These are phyloP conservation scores for Muscicapa striata DNA, from an alignment of 2,797 vertebrate species.

Conservation along the genomic window DNA sequence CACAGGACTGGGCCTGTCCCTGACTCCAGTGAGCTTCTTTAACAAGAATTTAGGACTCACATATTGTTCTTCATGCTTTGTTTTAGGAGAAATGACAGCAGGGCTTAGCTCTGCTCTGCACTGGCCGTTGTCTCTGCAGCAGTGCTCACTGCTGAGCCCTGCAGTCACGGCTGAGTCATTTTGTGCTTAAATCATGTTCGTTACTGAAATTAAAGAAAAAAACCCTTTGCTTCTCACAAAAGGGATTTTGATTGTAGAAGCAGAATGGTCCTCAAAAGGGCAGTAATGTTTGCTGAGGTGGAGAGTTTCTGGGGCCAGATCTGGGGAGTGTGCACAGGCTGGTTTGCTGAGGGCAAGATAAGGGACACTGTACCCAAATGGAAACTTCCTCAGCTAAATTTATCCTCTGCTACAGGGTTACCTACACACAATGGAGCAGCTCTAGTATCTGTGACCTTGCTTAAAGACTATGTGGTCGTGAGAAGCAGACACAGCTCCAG, in stretches of 20 bases:
- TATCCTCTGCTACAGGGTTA: background rate
- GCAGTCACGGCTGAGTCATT: background rate
- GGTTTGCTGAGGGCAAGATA: background rate
- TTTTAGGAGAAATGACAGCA: background rate
- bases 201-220: background rate
- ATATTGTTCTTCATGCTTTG: rapidly evolving
- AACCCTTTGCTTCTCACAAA: background rate
- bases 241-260: background rate
- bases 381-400: background rate
- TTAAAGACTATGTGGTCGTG: background rate
- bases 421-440: background rate
- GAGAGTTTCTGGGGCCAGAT: background rate
- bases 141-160: background rate
- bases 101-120: rapidly evolving
- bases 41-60: background rate
- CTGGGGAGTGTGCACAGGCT: background rate
- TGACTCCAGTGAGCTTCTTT: background rate
- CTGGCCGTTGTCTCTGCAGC: background rate
- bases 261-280: background rate
- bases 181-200: background rate
- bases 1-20: rapidly evolving
- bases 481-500: background rate
- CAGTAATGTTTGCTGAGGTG: background rate
- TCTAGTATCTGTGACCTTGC: background rate
- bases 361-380: background rate